These are phyloP conservation scores for Drosophila rhopaloa DNA, from an alignment of 1,140 invertebrate genomes.

Conservation along the genomic window DNA sequence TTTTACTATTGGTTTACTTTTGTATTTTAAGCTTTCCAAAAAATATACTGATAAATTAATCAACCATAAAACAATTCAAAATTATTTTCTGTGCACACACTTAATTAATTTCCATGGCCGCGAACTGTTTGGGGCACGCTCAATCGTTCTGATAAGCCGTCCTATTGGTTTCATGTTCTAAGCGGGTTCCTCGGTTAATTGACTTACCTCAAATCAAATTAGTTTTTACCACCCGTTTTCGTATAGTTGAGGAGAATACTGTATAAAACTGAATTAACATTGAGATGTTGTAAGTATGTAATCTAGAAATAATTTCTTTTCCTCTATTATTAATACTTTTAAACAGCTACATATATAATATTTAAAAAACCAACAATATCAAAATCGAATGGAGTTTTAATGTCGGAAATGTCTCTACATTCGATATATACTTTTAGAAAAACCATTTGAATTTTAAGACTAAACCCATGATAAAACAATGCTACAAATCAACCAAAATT, in stretches of 20 bases:
- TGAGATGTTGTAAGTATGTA: too few species aligned
- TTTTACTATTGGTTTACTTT: too few species aligned
- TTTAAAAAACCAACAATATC: background rate
- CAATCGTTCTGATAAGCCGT: slow-evolving; percentile 56
- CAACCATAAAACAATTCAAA: background rate
- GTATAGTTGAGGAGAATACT: background rate
- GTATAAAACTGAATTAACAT: background rate
- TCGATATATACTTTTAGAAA: too few species aligned
- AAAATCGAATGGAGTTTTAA: background rate
- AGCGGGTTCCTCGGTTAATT: slow-evolving; percentile 54
- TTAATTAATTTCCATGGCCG: slow-evolving; percentile 73
- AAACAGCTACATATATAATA: too few species aligned
- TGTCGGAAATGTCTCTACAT: too few species aligned
- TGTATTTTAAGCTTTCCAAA: too few species aligned
- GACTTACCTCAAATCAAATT: slow-evolving; percentile 64
- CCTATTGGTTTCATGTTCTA: slow-evolving; percentile 17
- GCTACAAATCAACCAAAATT: too few species aligned
- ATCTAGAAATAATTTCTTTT: too few species aligned
- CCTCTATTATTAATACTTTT: too few species aligned
- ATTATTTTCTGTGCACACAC: slow-evolving; percentile 8
- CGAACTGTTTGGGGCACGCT: slow-evolving; percentile 55
- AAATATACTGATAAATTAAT: too few species aligned
- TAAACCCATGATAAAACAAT: too few species aligned
- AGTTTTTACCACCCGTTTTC: slow-evolving; percentile 11
- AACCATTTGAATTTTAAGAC: too few species aligned